Percentiles rank a stretch among this genome's conserved stretches.
These are phyloP conservation scores for Oreotragus oreotragus DNA, from an alignment of 2,113 vertebrate genomes.

Conservation along the genomic window DNA sequence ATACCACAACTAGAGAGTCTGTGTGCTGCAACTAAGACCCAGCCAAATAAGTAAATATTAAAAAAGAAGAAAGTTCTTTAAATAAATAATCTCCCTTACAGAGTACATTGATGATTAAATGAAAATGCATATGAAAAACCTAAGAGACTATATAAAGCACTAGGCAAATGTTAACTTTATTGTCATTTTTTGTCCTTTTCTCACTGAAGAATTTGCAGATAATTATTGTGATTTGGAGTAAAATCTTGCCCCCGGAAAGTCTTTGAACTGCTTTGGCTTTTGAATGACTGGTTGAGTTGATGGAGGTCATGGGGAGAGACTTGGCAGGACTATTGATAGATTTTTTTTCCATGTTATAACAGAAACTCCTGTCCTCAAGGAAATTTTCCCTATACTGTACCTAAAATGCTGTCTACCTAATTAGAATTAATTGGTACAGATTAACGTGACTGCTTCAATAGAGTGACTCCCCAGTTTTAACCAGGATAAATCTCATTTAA, in stretches of 20 bases:
- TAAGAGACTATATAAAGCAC: not conserved
- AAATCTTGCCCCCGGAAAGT: constrained; percentile 28
- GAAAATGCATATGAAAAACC: constrained; percentile 26
- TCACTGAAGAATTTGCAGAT: constrained; percentile 41
- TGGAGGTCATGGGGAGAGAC: constrained; percentile 33
- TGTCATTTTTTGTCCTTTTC: constrained; percentile 18
- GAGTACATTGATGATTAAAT: constrained; percentile 21
- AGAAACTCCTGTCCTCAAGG: constrained; percentile 51
- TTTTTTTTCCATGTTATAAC: constrained; percentile 42
- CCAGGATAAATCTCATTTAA: constrained; percentile 41
- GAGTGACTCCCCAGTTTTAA: constrained; percentile 12
- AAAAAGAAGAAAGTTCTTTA: not conserved
- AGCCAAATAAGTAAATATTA: not conserved
- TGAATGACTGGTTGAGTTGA: constrained; percentile 38
- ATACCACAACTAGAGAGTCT: not conserved
- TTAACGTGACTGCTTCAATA: not conserved
- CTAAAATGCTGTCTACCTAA: constrained; percentile 24
- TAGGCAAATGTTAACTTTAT: constrained; percentile 31
- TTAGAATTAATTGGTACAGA: constrained; percentile 48
- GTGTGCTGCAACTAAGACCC: not conserved
- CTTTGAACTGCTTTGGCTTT: constrained; percentile 46
- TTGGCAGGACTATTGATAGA: constrained; percentile 26
- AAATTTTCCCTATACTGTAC: constrained; percentile 19
- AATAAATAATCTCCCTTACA: not conserved
- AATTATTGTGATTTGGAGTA: constrained; percentile 43